Base-by-base conservation (phyloP, 1,140 invertebrate species). In the Chymomyza costata region DNA sequence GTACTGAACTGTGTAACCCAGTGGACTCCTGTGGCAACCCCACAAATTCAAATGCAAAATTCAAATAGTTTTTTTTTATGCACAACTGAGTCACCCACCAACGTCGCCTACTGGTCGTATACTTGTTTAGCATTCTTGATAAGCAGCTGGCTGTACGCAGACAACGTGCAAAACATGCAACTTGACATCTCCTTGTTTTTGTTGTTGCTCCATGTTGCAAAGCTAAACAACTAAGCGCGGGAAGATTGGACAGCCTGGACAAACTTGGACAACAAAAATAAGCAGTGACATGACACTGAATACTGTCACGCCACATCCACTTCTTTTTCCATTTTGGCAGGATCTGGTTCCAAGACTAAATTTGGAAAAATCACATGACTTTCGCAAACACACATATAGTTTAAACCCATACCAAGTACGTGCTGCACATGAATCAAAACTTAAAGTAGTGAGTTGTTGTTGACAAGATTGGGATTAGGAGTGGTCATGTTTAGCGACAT, bases 111-210 rank as follows among this genome's bases (percentile, higher is more conserved):
- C 40, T 10, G 10, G 54, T 17, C 35, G 58, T 55, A 56, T 70
- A 65, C 65, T 67, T 80, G 73, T 57, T 78, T 80, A 67, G 73
- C 73, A 78, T 78, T 73, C 73, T 57, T 78, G 71, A 78, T 78
- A 67, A 78, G 65, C 65, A 70, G 61, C 60, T 49, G 65, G 53
- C 70, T 65, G 65, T 56, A 69, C 69, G 70, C 52, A 54, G 47
- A 21, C 49, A 30, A 45, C 47, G 46, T 15, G 16, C 51, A 44
- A 32, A 41, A 47, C 56, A 58, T 58, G 49, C 55, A 58, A 53
- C 57, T 55, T 47, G 49, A 45, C 39, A 6, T 28, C 25, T 28
- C 10, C 10, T 5, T 28, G 25, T 28, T 5, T 41, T 45, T 58
- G 43, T 49, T 67, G 53, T 64, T 73, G 57, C 50, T 56, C 53